phyloP scores from a whole-genome alignment of 2,888 invertebrate genomes.

The Neria commutata region DNA sequence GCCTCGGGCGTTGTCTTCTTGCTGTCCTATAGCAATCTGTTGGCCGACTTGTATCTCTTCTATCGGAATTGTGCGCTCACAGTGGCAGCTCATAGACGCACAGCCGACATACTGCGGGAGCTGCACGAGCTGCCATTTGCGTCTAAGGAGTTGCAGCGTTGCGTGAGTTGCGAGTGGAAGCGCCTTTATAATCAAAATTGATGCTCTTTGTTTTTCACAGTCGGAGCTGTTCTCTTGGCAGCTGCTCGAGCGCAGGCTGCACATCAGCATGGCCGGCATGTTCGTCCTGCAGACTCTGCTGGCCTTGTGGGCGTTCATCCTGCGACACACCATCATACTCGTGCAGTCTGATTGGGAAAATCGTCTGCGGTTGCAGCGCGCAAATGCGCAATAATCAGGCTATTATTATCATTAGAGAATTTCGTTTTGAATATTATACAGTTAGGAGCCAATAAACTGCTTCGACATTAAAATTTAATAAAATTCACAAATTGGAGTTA shows the following conservation, averaged over 20 bases:
- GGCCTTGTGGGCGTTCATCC: not conserved
- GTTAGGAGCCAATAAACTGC: too few species aligned
- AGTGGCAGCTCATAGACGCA: not conserved
- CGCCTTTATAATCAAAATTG: too few species aligned
- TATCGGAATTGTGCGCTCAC: not conserved
- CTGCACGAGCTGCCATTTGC: not conserved
- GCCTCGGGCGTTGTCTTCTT: not conserved
- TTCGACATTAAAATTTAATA: too few species aligned
- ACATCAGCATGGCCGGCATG: not conserved
- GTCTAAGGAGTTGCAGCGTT: not conserved
- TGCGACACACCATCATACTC: not conserved
- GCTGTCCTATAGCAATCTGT: not conserved
- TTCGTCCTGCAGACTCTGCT: not conserved
- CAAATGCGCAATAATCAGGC: too few species aligned
- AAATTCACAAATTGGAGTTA: too few species aligned
- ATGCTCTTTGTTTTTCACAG: too few species aligned
- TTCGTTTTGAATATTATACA: too few species aligned
- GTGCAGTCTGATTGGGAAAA: not conserved
- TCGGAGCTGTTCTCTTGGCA: not conserved
- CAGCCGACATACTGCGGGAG: not conserved
- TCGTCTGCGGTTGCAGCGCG: too few species aligned
- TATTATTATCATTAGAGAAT: too few species aligned
- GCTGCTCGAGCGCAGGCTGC: not conserved
- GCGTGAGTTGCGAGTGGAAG: not conserved
- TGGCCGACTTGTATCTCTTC: not conserved